Percentiles rank a stretch among this genome's conserved stretches.
These are phyloP conservation scores for Eurypyga helias DNA, from an alignment of 2,113 vertebrate genomes.

Conservation along the genomic window DNA sequence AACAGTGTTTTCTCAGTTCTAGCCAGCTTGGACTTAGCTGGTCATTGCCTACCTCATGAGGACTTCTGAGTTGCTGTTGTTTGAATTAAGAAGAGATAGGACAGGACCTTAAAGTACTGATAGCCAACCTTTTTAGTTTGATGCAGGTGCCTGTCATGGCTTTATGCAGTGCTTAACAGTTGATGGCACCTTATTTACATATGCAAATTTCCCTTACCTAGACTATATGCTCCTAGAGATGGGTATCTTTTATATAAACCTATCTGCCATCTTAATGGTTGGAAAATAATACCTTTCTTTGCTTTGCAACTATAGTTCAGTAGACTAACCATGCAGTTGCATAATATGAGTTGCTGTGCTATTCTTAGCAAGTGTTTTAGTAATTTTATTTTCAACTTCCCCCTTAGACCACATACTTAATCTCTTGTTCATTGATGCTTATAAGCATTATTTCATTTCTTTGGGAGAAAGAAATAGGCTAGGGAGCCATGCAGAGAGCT, in stretches of 20 bases:
- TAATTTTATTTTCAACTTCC: background rate
- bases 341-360: background rate
- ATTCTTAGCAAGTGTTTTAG: background rate
- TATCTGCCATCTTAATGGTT: background rate
- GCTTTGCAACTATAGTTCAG: background rate
- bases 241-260: no score
- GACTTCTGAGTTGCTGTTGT: background rate
- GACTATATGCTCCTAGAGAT: background rate
- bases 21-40: background rate
- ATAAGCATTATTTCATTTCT: no score
- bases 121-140: background rate
- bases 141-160: background rate
- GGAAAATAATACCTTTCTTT: background rate
- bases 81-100: background rate
- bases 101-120: background rate
- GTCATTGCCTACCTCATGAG: rapidly evolving
- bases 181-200: background rate
- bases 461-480: no score
- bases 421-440: no score
- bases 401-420: no score
- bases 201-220: background rate
- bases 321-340: background rate
- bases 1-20: background rate
- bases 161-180: background rate
- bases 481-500: no score